Evolutionary conservation across 2,113 vertebrate genomes (phyloP).

Genomic region (Orthonyx spaldingii): DNA sequence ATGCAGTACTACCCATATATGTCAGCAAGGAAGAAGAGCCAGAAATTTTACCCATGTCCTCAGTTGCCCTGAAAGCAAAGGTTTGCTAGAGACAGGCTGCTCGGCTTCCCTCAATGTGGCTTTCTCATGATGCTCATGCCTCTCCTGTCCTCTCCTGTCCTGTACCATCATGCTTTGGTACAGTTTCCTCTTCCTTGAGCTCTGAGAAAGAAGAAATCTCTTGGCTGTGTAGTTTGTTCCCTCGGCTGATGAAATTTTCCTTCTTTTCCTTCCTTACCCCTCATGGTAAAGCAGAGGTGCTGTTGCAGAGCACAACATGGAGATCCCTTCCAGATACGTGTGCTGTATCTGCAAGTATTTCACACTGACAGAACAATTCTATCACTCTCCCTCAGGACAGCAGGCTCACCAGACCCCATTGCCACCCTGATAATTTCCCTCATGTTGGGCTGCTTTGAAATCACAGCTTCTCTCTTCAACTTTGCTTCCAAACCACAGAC

Average conservation of each 20-base stretch:
- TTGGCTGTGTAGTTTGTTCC: background rate
- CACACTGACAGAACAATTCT: fast-evolving
- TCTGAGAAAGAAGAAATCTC: background rate
- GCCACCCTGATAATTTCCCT: background rate
- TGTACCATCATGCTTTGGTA: no score
- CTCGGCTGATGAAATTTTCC: background rate
- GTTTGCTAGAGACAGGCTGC: background rate
- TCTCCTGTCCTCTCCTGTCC: background rate
- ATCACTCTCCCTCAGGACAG: background rate
- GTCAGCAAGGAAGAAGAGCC: background rate
- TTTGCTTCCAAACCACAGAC: background rate
- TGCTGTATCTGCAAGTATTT: background rate
- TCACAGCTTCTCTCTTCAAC: background rate
- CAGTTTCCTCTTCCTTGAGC: background rate
- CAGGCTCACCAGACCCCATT: background rate
- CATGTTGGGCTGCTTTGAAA: background rate
- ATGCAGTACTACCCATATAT: fast-evolving
- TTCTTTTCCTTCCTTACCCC: background rate
- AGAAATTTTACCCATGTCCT: background rate
- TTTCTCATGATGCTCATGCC: background rate
- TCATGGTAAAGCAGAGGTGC: background rate
- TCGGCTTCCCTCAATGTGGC: background rate
- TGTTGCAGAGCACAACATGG: background rate
- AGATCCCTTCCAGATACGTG: background rate
- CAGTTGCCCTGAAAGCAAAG: background rate